Base-by-base conservation (phyloP, 2,113 vertebrate species). In the Acrocephalus kingi region DNA sequence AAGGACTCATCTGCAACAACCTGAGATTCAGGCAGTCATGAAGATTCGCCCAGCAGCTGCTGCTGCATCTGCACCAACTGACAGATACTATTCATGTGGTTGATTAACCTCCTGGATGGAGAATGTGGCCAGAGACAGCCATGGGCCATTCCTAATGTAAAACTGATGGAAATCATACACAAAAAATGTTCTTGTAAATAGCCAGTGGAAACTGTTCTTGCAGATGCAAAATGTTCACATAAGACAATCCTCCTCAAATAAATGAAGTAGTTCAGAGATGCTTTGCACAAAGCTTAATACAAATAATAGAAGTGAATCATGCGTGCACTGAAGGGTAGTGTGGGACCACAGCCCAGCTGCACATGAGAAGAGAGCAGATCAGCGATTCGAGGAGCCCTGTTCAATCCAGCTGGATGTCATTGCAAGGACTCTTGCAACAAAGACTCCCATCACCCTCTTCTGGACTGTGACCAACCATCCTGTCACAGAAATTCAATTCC, bases 311-410 rank as follows among this genome's bases (percentile, higher is more conserved):
- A 71, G 62, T 7, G 0, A 66, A 35, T 45, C 33, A 30, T 45
- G 24, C 1, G 3, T 41, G 7, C 63, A 19, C 62, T 88, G 31
- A 63, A 35, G 35, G 49, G 23, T 43, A 2, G 2, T 67, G 43
- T 31, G 35, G 37, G 20, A 37, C 25, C 33, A 30, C 0, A 0
- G 39, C 6, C 33, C 35, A 46, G 27, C 4, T 76, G n/a, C 6
- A 39, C 59, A 8, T 4, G 37, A n/a, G 48, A 59, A 41, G 11
- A 13, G 45, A 88, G 39, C 11, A 51, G 45, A 68, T 46, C 80
- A 59, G 48, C 0, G 1, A 17, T 37, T 75, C 0, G 0, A 85
- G 71, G 13, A 88, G 7, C 9, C 17, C 15, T 0, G 0, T 37
- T 88, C 45, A 63, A 52, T 27, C 14, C 56, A 84, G 30, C 35